Base-by-base conservation (phyloP, 92 coral and sea anemone genomes). In the Heliopora coerulea region DNA sequence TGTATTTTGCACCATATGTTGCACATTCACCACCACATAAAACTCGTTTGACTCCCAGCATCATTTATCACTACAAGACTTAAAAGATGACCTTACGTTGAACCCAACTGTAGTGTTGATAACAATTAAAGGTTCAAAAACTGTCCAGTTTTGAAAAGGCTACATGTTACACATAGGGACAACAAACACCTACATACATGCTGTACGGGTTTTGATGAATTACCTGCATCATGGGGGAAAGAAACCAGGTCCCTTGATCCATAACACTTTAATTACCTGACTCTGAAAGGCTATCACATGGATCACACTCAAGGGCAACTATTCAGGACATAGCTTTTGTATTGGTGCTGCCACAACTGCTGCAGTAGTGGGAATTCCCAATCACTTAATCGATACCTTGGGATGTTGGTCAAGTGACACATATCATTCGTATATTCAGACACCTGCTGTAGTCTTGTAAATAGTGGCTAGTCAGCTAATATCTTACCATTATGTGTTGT, bases 321-420 rank as follows among this genome's bases (percentile, higher is more conserved):
- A 56, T 33, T 73, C 79, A 18, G 65, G 79, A 8, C 79, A 73
- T 34, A 73, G 79, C 21, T 73, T 73, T 28, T 66, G 79, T 18
- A 73, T 73, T 39, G 79, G 79, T 1, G 79, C 79, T 11, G 79
- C 79, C 11, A 73, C 66, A 21, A 73, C 65, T 2, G 79, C 79
- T 26, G 79, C 79, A 3, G 8, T 30, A 18, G 52, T 56, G 26
- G 79, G 66, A 25, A 33, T 73, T 28, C 79, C 79, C 0, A 66
- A 73, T 49, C 79, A 73, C 41, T 25, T 73, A 4, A 73, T 73
- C 7, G 31, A 73, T 31, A 56, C 65, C 10, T 25, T 73, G 44
- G 79, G 79, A 42, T 44, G 79, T 18, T 73, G 79, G 79, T 12
- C 33, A 1, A 73, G 79, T 57, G 79, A 73, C 41, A 40, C 62